Evolutionary conservation across 2,113 vertebrate species (phyloP).

Genomic region (Etia nguti): DNA sequence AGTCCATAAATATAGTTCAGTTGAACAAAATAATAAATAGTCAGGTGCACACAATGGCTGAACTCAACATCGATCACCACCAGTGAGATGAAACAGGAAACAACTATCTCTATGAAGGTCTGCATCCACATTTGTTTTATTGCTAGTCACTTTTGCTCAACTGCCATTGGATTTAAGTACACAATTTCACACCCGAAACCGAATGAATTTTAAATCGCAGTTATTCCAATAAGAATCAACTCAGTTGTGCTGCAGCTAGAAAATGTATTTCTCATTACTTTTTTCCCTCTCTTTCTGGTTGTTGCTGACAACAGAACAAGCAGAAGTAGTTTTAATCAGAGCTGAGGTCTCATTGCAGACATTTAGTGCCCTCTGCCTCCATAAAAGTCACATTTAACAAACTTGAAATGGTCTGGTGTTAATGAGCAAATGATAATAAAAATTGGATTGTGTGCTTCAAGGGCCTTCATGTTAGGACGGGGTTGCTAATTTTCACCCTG

Average conservation of each 20-base stretch:
- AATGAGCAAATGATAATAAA: slow-evolving; percentile 44
- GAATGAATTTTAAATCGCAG: background rate
- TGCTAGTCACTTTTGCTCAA: background rate
- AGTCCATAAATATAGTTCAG: background rate
- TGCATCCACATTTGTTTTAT: background rate
- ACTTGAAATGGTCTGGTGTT: slow-evolving; percentile 35
- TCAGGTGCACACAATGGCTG: background rate
- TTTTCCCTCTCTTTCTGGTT: background rate
- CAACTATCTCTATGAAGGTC: background rate
- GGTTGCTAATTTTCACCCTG: slow-evolving; percentile 1
- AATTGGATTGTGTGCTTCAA: background rate
- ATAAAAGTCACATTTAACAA: slow-evolving; percentile 42
- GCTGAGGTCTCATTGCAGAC: background rate
- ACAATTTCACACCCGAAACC: background rate
- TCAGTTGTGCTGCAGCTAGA: background rate
- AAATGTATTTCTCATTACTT: background rate
- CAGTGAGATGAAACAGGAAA: background rate
- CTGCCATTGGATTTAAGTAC: background rate
- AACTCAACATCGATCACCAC: background rate
- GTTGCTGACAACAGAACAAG: background rate
- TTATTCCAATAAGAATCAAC: background rate
- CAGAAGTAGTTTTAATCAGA: slow-evolving; percentile 16
- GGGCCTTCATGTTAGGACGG: slow-evolving; percentile 5
- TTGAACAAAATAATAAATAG: background rate
- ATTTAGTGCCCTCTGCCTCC: background rate